Evolutionary conservation across 2,797 vertebrate species (phyloP), one percentile per base, ranked within the genome.

Genomic region (Sphenodon punctatus): DNA sequence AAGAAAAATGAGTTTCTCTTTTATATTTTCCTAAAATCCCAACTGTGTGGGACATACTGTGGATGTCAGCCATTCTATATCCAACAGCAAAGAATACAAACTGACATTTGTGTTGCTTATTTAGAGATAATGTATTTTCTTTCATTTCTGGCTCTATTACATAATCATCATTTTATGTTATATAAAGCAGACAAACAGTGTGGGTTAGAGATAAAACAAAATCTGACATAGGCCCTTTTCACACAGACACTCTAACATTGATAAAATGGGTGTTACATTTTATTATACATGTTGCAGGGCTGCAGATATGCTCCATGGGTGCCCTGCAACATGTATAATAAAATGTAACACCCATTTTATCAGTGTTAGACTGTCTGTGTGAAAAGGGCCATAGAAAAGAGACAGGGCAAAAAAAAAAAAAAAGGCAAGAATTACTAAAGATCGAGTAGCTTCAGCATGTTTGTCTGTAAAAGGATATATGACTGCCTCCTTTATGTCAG

Each of bases 1-100:
- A 86, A 80, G 10, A 53, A 42, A 85, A 75, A 69, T 55, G 79
- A 59, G 32, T 67, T 80, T n/a, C 2, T 22, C 51, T 86, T 90
- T 90, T 73, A 11, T 15, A 64, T 82, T 92, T 45, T 25, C 30
- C 25, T 86, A 78, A 67, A 27, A 74, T 84, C 30, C 51, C 23
- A 81, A 49, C 13, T 65, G 12, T 67, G 30, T 17, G 16, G 11
- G 41, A 36, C 3, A 64, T 66, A 11, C 25, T 79, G 3, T 43
- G 2, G 10, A 53, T 23, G 27, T 45, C 34, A 12, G 45, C 1
- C 42, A 60, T 9, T 60, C 22, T 30, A 45, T 67, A 8, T 49
- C 36, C 41, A 66, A 23, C 1, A 49, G 7, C 17, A 80, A 59
- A 42, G 4, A 19, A 4, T 27, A 53, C 20, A 60, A 32, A n/a